These are phyloP conservation scores for Spilogale gracilis DNA, from an alignment of 2,113 vertebrate genomes.

Conservation along the genomic window DNA sequence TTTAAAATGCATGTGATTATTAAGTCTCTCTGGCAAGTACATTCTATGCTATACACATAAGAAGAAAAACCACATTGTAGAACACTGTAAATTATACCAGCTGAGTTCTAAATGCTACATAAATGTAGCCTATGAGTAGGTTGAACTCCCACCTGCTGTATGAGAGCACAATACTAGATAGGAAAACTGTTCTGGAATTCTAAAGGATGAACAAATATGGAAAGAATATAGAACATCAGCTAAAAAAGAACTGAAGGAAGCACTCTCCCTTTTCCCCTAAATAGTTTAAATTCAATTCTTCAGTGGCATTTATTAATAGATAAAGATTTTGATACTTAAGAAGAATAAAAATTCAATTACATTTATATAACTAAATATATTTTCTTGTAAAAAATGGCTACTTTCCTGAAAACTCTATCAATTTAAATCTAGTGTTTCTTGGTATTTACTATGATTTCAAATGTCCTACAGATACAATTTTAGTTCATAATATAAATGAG, in stretches of 20 bases:
- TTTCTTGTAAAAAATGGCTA: background rate
- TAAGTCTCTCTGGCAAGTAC: background rate
- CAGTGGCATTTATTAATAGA: background rate
- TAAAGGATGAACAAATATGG: constrained; percentile 53
- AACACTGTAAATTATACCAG: constrained; percentile 3
- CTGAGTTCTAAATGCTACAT: constrained; percentile 18
- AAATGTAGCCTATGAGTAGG: constrained; percentile 47
- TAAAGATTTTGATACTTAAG: constrained; percentile 41
- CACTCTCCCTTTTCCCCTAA: background rate
- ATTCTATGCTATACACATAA: constrained; percentile 8
- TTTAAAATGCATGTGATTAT: constrained; percentile 65
- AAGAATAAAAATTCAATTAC: background rate
- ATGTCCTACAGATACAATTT: constrained; percentile 6
- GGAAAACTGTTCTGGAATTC: constrained; percentile 62
- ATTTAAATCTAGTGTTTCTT: constrained; percentile 31
- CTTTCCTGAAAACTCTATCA: background rate
- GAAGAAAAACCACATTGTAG: background rate
- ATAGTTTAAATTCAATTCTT: background rate
- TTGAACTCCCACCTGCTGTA: constrained; percentile 68
- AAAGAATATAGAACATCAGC: background rate
- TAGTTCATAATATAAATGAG: background rate
- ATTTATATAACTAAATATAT: background rate
- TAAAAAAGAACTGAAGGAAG: background rate
- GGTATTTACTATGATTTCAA: constrained; percentile 37
- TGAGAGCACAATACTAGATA: constrained; percentile 59